A percentile compares a stretch with the other conserved stretches of the same genome.
These are phyloP conservation scores for Anhinga anhinga DNA, from an alignment of 2,113 vertebrate species.

Conservation along the genomic window DNA sequence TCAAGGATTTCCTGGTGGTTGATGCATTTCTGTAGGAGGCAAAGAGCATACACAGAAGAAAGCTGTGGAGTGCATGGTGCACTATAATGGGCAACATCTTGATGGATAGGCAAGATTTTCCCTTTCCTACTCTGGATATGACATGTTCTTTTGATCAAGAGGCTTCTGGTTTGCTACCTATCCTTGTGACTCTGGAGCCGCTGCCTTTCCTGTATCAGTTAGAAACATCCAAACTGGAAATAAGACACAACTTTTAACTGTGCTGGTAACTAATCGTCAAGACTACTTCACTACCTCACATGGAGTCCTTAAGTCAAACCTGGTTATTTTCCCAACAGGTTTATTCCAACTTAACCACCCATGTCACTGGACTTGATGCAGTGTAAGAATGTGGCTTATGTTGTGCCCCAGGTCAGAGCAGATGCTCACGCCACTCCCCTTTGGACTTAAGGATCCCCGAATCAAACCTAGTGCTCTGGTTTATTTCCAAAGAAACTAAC, in stretches of 20 bases:
- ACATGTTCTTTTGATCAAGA: background rate
- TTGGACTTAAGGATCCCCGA: background rate
- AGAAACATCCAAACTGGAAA: background rate
- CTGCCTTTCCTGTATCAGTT: background rate
- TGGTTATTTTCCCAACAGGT: background rate
- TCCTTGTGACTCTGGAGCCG: background rate
- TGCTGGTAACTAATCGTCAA: background rate
- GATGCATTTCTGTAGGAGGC: background rate
- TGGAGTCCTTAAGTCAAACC: background rate
- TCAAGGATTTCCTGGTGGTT: background rate
- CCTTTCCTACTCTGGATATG: background rate
- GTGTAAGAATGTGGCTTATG: background rate
- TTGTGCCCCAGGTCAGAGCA: background rate
- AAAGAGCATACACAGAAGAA: background rate
- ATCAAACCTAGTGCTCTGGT: background rate
- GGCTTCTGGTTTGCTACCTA: background rate
- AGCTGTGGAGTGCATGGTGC: background rate
- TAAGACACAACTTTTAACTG: background rate
- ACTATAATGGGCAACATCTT: background rate
- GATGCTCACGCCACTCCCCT: background rate
- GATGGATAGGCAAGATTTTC: background rate
- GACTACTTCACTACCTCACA: background rate
- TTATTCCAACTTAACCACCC: background rate
- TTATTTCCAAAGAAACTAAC: conserved; percentile 1
- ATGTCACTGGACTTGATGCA: background rate